phyloP scores from a whole-genome alignment of 2,888 invertebrate genomes.

The Ophion obscuratus region DNA sequence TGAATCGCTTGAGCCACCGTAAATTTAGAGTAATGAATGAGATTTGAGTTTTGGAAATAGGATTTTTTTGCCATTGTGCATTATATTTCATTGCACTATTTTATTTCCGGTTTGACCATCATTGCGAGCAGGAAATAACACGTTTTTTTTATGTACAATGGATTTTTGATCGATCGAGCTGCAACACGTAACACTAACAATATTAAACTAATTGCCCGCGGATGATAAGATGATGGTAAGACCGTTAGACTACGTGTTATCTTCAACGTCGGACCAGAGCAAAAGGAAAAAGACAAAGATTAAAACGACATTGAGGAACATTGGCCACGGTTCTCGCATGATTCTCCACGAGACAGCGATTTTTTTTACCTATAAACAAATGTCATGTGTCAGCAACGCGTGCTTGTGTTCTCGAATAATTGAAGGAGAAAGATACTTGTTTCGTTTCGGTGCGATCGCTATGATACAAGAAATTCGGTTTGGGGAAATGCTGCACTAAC shows the following conservation, averaged over 20 bases:
- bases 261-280: constrained; percentile 13
- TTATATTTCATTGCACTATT: neutral
- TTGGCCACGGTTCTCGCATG: constrained; percentile 38
- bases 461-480: constrained; percentile 67
- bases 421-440: constrained; percentile 45
- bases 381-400: constrained; percentile 20
- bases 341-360: neutral
- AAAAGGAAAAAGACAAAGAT: constrained; percentile 8
- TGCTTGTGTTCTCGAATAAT: constrained; percentile 43
- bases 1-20: neutral
- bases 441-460: constrained; percentile 67
- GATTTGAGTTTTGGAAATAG: neutral
- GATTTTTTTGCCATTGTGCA: neutral
- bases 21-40: neutral
- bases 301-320: constrained; percentile 45
- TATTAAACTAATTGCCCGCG: neutral
- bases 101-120: neutral
- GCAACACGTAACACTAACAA: neutral
- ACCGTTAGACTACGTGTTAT: neutral
- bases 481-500: constrained; percentile 37
- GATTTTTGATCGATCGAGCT: constrained; percentile 24
- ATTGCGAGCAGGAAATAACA: neutral
- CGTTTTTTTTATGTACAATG: constrained; percentile 18
- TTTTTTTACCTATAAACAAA: constrained; percentile 10
- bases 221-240: neutral